phyloP scores from a whole-genome alignment of 1,140 invertebrate species.

The Drosophila takahashii region DNA sequence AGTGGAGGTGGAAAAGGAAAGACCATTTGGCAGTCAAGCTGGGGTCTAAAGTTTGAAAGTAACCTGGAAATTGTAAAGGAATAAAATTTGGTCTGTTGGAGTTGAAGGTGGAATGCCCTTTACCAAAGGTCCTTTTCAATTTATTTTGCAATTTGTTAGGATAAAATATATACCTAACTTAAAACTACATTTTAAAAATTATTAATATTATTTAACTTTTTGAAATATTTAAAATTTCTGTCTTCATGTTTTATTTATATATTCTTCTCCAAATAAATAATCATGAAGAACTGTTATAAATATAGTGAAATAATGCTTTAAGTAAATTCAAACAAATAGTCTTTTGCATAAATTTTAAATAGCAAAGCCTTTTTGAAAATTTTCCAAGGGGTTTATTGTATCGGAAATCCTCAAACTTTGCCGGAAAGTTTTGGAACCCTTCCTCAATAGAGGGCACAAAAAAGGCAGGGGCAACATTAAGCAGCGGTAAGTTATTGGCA shows the following conservation, averaged over 20 bases:
- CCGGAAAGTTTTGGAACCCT: slow-evolving; percentile 8
- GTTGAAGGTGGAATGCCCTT: slow-evolving; percentile 27
- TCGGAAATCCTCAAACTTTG: slow-evolving; percentile 3
- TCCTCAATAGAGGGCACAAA: slow-evolving; percentile 9
- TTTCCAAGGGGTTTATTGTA: slow-evolving; percentile 3
- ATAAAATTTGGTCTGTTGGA: neutral
- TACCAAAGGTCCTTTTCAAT: no score
- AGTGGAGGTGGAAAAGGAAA: slow-evolving; percentile 35
- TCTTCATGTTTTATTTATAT: no score
- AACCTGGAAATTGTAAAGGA: slow-evolving; percentile 37
- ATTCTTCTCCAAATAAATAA: no score
- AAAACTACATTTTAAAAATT: no score
- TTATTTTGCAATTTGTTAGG: no score
- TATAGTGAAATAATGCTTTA: neutral
- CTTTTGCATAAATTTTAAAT: neutral
- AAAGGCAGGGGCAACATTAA: slow-evolving; percentile 37
- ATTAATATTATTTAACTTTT: no score
- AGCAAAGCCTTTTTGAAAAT: neutral
- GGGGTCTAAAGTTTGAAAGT: slow-evolving; percentile 41
- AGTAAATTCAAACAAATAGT: neutral
- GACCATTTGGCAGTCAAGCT: slow-evolving; percentile 58
- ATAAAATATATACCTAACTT: no score
- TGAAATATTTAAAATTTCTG: no score
- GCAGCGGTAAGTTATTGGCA: slow-evolving; percentile 63
- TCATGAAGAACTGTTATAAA: no score